A percentile compares a stretch with the other conserved stretches of the same genome.
Conservation (phyloP, 2,888 invertebrate genomes). For the Brenthis hecate region DNA sequence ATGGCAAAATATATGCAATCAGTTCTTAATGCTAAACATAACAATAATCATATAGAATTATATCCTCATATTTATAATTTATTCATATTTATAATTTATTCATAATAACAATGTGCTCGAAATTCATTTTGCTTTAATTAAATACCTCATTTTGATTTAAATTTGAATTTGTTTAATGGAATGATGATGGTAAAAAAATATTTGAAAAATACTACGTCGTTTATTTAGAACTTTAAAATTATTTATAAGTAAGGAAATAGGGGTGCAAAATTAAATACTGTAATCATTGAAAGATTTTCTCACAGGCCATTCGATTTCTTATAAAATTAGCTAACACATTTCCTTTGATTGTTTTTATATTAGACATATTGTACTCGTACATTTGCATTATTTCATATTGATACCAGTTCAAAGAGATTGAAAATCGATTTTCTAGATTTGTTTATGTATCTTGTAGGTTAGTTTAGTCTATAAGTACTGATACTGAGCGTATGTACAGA, state of each 20-base stretch:
- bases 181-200: too few relatives aligned
- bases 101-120: constrained; percentile 2
- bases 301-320: too few relatives aligned
- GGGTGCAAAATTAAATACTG: too few relatives aligned
- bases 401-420: constrained; percentile 11
- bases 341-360: background rate
- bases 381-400: constrained; percentile 15
- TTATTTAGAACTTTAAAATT: too few relatives aligned
- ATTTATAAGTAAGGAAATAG: too few relatives aligned
- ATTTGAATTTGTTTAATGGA: constrained; percentile 11
- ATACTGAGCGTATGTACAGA: constrained; percentile 1
- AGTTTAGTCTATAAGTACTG: constrained; percentile 7
- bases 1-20: constrained; percentile 5
- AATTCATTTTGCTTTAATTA: constrained; percentile 3
- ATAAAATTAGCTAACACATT: background rate
- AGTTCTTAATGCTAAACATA: constrained; percentile 21
- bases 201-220: too few relatives aligned
- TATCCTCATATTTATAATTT: constrained; percentile 13
- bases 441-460: constrained; percentile 19
- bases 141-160: background rate
- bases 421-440: constrained; percentile 20
- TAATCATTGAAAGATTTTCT: too few relatives aligned
- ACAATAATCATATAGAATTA: constrained; percentile 16
- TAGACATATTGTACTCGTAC: background rate
- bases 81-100: constrained; percentile 15